These are phyloP conservation scores for Anneissia japonica DNA, from an alignment of 35 echinoderm and acorn worm species.

Conservation along the genomic window DNA sequence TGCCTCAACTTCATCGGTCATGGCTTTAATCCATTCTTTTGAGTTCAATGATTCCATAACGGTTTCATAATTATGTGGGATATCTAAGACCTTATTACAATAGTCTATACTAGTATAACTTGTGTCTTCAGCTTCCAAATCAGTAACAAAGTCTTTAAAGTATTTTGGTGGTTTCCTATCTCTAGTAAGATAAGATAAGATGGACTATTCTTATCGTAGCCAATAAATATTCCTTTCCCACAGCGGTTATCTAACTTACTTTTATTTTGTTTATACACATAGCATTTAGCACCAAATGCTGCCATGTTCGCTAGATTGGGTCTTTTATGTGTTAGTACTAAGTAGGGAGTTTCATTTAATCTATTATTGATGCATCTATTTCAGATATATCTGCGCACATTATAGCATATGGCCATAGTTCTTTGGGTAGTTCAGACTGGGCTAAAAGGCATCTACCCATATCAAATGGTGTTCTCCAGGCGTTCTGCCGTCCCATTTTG, in stretches of 20 bases:
- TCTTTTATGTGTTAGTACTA: neutral
- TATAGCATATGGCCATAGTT: constrained; percentile 43
- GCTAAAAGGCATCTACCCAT: constrained; percentile 43
- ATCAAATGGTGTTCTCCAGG: constrained; percentile 34
- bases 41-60: neutral
- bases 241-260: neutral
- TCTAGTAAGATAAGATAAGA: constrained; percentile 4
- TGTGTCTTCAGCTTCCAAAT: neutral
- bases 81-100: constrained; percentile 20
- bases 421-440: constrained; percentile 23
- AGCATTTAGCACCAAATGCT: constrained; percentile 11
- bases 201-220: neutral
- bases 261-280: constrained; percentile 21
- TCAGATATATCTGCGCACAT: constrained; percentile 25
- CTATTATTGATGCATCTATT: constrained; percentile 43
- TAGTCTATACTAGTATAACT: neutral
- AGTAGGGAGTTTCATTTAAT: constrained; percentile 7
- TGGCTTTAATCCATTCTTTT: constrained; percentile 35
- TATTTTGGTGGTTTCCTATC: constrained; percentile 11
- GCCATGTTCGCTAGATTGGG: constrained; percentile 32
- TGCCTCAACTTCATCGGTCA: constrained; percentile 17
- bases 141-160: constrained; percentile 22
- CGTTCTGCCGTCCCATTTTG: constrained; percentile 43
- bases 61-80: constrained; percentile 27
- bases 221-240: neutral